Evolutionary conservation across 2,888 invertebrate species (phyloP), one percentile per base, ranked within the genome.

Genomic region (Coecobrya sp.): DNA sequence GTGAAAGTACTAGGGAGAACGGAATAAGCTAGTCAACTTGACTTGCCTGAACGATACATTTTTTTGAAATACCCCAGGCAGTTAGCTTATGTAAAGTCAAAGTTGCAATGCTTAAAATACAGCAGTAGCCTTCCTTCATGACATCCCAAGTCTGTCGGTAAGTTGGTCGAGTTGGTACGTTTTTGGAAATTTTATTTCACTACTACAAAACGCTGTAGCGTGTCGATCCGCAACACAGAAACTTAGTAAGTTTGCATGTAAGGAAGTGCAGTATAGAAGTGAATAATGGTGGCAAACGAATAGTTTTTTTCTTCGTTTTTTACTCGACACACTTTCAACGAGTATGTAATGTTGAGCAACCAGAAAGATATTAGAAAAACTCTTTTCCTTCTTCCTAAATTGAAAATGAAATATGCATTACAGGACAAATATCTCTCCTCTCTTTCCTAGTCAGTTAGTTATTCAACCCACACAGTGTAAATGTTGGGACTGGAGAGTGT

Each of bases 361-460:
- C 81, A 55, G 89, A 22, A 62, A 84, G 65, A 89, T 89, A 89
- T 89, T 89, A 81, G 81, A 86, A 79, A 86, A 91, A 91, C 87
- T 89, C 88, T 82, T 76, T 82, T 87, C 84, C 91, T 70, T 89
- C 82, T 89, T 89, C 62, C 92, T 89, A 94, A 94, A 94, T 94
- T 94, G 94, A 94, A 94, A 94, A 94, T 94, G 94, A 94, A 94
- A 94, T 94, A 94, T 94, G 94, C 94, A 94, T 93, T 94, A 94
- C 93, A 92, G 90, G 93, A 92, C 93, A 93, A 92, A 88, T 91
- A 93, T 93, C 89, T 81, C 87, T 90, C 79, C 36, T 86, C 82
- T 82, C 59, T 30, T 36, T 85, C 68, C 68, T 30, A 25, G 49
- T 52, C 55, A 49, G 76, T 55, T 79, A 84, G 89, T 84, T 89